phyloP scores from a whole-genome alignment of 2,113 vertebrate species.

The Hippolais icterina region DNA sequence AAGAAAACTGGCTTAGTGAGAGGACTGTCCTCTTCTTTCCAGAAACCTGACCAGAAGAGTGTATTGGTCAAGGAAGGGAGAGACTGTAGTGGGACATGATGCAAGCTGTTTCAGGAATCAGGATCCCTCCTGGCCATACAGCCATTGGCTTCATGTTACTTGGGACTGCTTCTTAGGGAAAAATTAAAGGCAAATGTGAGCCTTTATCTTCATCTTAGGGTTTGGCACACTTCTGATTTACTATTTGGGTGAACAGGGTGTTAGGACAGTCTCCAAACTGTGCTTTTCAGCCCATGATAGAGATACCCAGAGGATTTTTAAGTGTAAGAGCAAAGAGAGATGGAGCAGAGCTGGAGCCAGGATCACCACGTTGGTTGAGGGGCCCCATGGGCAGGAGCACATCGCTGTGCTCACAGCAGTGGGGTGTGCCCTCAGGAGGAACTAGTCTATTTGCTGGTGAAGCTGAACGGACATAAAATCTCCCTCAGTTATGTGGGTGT shows the following conservation, averaged over 20 bases:
- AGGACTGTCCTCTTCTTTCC: not conserved
- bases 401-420: not conserved
- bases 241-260: not conserved
- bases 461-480: not conserved
- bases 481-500: not conserved
- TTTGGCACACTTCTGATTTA: not conserved
- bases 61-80: not conserved
- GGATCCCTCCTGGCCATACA: not conserved
- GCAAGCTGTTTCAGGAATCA: not conserved
- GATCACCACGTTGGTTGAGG: accelerated
- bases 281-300: not conserved
- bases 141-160: not conserved
- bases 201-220: not conserved
- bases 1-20: not conserved
- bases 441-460: not conserved
- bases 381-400: not conserved
- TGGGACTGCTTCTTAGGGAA: not conserved
- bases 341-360: not conserved
- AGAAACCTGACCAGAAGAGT: not conserved
- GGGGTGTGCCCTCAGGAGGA: not conserved
- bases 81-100: accelerated
- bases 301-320: not conserved
- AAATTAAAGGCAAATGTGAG: not conserved
- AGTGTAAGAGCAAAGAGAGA: not conserved
- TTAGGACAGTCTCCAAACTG: not conserved